These are phyloP conservation scores for Eriocheir sinensis DNA, from an alignment of 1,140 invertebrate species.

Conservation along the genomic window DNA sequence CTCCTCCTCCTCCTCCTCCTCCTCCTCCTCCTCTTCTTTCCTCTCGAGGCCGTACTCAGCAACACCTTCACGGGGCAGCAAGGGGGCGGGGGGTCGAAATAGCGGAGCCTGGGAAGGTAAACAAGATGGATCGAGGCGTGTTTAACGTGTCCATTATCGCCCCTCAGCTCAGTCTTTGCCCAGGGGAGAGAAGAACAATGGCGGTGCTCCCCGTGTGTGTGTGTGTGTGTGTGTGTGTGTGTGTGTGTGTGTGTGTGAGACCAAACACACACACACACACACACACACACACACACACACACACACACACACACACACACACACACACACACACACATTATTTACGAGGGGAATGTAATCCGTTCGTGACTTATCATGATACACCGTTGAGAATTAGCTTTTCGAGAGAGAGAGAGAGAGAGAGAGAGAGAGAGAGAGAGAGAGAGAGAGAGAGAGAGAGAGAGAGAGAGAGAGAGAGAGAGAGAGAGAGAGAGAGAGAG, in stretches of 20 bases:
- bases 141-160: constrained; percentile 5
- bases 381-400: background rate
- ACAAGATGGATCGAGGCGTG: background rate
- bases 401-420: constrained; percentile 4
- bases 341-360: background rate
- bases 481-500: constrained; percentile 16
- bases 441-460: too few relatives aligned
- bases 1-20: background rate
- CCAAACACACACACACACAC: too few relatives aligned
- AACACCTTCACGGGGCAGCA: background rate
- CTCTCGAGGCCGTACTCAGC: background rate
- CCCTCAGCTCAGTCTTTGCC: background rate
- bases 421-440: background rate
- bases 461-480: too few relatives aligned
- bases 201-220: background rate
- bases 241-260: too few relatives aligned
- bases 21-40: background rate
- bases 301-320: constrained; percentile 22
- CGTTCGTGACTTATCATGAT: background rate
- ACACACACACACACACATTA: constrained; percentile 2
- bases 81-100: too few relatives aligned
- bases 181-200: background rate
- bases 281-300: background rate
- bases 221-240: too few relatives aligned
- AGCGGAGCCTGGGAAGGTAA: background rate